A percentile compares a stretch with the other conserved stretches of the same genome.
Conservation (phyloP, 2,797 vertebrate species). For the Takifugu rubripes region DNA sequence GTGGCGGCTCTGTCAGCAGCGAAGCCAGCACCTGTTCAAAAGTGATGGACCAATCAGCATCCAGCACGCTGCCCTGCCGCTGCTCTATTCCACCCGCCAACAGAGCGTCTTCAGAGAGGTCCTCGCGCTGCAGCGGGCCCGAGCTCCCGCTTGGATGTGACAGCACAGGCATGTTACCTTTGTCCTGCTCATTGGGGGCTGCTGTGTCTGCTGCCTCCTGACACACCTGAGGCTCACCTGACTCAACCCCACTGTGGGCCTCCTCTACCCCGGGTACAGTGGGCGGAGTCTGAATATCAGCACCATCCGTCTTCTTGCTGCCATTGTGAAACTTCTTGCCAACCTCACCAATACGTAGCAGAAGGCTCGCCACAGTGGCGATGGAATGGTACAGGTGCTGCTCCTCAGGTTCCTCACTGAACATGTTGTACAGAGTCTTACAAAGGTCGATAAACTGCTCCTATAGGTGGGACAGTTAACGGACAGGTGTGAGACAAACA, state of each 20-base stretch:
- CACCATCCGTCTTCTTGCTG: constrained; percentile 54
- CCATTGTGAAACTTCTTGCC: constrained; percentile 88
- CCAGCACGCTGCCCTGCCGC: constrained; percentile 77
- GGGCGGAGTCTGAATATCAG: neutral
- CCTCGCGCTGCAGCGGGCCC: constrained; percentile 87
- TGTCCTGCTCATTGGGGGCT: constrained; percentile 84
- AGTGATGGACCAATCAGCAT: constrained; percentile 91
- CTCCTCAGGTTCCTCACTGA: constrained; percentile 88
- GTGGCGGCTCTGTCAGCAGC: constrained; percentile 88
- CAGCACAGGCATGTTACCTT: constrained; percentile 90
- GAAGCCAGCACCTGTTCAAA: constrained; percentile 97
- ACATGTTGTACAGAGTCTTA: constrained; percentile 98
- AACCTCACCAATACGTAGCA: constrained; percentile 92
- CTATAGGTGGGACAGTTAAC: constrained; percentile 54
- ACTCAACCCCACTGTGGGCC: constrained; percentile 49
- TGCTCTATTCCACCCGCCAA: constrained; percentile 77
- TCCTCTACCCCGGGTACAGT: constrained; percentile 5
- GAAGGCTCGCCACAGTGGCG: constrained; percentile 93
- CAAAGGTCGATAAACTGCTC: constrained; percentile 98
- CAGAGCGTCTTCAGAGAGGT: constrained; percentile 86
- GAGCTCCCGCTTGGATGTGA: constrained; percentile 92
- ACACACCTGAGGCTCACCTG: constrained; percentile 65
- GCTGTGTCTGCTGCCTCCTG: constrained; percentile 63
- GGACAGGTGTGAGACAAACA: neutral
- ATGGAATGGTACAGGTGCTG: constrained; percentile 95